These are phyloP conservation scores for Eupithecia vulgata DNA, from an alignment of 2,888 invertebrate species.

Conservation along the genomic window DNA sequence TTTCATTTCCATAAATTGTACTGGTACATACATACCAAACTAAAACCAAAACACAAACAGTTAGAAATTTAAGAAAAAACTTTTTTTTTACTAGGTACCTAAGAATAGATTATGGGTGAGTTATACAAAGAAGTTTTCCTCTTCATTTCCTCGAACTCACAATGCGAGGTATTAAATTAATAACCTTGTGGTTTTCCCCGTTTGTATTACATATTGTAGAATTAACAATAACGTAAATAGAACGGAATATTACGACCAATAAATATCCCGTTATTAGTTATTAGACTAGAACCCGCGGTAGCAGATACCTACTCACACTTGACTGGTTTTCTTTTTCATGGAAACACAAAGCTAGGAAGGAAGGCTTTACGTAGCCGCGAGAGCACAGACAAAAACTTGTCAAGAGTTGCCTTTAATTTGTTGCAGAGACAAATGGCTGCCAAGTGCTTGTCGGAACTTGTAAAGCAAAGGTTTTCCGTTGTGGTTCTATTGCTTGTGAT, in stretches of 20 bases:
- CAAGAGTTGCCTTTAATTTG: constrained; percentile 7
- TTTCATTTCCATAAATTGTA: no score
- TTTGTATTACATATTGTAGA: neutral
- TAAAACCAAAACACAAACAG: neutral
- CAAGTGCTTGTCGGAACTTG: neutral
- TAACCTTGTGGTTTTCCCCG: neutral
- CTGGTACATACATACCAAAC: neutral
- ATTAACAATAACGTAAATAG: neutral
- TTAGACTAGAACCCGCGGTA: neutral
- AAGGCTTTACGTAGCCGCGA: constrained; percentile 1
- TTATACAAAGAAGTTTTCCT: neutral
- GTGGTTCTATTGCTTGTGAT: neutral
- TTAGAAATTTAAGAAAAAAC: neutral
- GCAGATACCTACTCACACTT: neutral
- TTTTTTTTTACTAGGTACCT: no score
- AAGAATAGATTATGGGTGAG: no score
- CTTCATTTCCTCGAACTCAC: neutral
- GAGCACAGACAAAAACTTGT: constrained; percentile 5
- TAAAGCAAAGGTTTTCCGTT: constrained; percentile 3
- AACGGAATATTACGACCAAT: neutral
- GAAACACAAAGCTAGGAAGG: neutral
- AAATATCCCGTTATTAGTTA: neutral
- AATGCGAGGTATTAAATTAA: neutral
- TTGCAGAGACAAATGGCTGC: neutral
- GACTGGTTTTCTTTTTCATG: neutral